phyloP scores from a whole-genome alignment of 2,888 invertebrate species.

The Sinhomidia bicolor region DNA sequence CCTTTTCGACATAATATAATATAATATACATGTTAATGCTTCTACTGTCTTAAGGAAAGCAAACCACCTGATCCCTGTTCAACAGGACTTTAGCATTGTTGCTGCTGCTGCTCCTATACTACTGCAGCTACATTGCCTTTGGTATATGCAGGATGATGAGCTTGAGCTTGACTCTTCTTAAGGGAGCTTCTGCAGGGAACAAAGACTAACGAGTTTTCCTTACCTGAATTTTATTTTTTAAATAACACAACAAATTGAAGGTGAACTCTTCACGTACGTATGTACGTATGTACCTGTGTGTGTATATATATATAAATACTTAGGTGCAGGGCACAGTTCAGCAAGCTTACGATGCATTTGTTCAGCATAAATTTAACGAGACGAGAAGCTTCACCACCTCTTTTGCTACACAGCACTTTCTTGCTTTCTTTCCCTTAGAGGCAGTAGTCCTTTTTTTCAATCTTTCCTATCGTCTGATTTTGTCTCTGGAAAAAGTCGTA shows the following conservation, averaged over 20 bases:
- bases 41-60: conserved; percentile 12
- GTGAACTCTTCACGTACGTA: not conserved
- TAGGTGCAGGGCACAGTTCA: too few relatives aligned
- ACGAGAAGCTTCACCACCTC: not conserved
- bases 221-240: not conserved
- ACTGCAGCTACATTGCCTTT: not conserved
- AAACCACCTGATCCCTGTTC: conserved; percentile 48
- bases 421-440: not conserved
- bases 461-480: not conserved
- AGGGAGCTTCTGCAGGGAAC: conserved; percentile 15
- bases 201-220: conserved; percentile 31
- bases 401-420: too few relatives aligned
- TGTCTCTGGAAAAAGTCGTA: not conserved
- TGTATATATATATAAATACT: too few relatives aligned
- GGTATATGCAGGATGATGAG: conserved; percentile 10
- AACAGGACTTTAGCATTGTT: not conserved
- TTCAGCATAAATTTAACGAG: not conserved
- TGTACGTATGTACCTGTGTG: too few relatives aligned
- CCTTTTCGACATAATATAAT: not conserved
- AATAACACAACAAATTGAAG: not conserved
- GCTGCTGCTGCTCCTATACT: not conserved
- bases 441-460: not conserved
- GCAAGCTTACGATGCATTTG: not conserved
- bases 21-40: conserved; percentile 45
- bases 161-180: conserved; percentile 37